These are phyloP conservation scores for Novumbra hubbsi DNA, from an alignment of 2,797 vertebrate genomes.

Conservation along the genomic window DNA sequence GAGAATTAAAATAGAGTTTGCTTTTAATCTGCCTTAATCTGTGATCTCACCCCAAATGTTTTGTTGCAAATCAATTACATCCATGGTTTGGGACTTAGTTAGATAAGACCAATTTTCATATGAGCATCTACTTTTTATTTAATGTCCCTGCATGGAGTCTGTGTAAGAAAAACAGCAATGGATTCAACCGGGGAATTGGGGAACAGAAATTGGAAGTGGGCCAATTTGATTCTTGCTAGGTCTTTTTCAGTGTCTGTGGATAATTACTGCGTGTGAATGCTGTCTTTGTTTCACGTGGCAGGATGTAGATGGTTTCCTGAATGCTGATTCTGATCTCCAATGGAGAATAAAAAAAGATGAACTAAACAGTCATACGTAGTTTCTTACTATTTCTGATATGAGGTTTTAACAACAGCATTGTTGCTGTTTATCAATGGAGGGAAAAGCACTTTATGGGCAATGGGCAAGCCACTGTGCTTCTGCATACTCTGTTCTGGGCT, in stretches of 20 bases:
- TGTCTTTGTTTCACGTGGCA: conserved; percentile 2
- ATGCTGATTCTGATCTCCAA: conserved; percentile 5
- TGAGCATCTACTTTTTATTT: not conserved
- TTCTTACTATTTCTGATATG: not conserved
- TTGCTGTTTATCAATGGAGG: not conserved
- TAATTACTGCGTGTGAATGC: conserved; percentile 5
- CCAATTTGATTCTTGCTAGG: not conserved
- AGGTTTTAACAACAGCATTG: not conserved
- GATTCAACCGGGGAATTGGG: not conserved
- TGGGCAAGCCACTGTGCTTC: not conserved
- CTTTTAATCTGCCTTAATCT: not conserved
- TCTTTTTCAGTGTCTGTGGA: conserved; percentile 3
- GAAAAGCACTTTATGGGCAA: not conserved
- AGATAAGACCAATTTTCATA: not conserved
- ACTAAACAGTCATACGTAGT: not conserved
- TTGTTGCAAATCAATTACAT: not conserved
- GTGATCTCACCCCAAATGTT: not conserved
- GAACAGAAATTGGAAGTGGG: conserved; percentile 1
- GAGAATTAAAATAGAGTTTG: not conserved
- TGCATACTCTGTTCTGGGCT: not conserved
- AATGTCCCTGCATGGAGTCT: not conserved
- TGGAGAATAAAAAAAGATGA: not conserved
- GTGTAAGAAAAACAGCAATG: not conserved
- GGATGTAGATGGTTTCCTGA: not conserved
- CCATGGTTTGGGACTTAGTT: not conserved